Evolutionary conservation across 2,113 vertebrate species (phyloP), one percentile per base, ranked within the genome.

Genomic region (Zootoca vivipara): DNA sequence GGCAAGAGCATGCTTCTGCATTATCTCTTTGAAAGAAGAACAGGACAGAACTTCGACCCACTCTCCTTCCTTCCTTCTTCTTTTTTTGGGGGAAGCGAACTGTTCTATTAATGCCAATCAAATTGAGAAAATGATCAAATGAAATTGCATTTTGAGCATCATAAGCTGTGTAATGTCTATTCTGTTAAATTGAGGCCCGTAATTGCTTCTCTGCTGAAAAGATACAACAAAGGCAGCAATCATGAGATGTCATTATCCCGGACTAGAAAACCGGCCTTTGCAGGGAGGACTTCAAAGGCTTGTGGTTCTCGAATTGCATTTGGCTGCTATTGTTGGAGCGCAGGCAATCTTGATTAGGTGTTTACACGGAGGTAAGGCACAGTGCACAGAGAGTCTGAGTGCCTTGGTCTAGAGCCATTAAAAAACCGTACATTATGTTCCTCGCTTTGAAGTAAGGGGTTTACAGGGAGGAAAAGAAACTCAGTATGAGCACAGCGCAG

Each of bases 391-490:
- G 97, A 98, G 97, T 96, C 98, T 97, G 96, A 97, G 98, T 99
- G 98, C 98, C 98, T 98, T 98, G 98, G 97, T 99, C 99, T 98
- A 98, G 98, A 98, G 98, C 99, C 99, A 99, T 99, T 99, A 99
- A 99, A 99, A 99, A 98, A 99, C 98, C 98, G 98, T 99, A 99
- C 99, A 99, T 99, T 99, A 99, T 99, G 98, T 99, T 98, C 98
- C 98, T 97, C 95, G 98, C 99, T 99, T 99, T 99, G 99, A 99
- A 99, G 99, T 99, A 96, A 98, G 97, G 92, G 97, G 97, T 97
- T 97, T 96, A 97, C 95, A 94, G 97, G 97, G 97, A 97, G n/a
- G 97, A 98, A 96, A 97, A 98, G 98, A 97, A 98, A 98, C 97
- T 98, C 94, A 81, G 95, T 96, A 94, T 94, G 98, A 99, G 98